A percentile compares a stretch with the other conserved stretches of the same genome.
Conservation (phyloP, 2,113 vertebrate genomes). For the Romanogobio albipinnatus region DNA sequence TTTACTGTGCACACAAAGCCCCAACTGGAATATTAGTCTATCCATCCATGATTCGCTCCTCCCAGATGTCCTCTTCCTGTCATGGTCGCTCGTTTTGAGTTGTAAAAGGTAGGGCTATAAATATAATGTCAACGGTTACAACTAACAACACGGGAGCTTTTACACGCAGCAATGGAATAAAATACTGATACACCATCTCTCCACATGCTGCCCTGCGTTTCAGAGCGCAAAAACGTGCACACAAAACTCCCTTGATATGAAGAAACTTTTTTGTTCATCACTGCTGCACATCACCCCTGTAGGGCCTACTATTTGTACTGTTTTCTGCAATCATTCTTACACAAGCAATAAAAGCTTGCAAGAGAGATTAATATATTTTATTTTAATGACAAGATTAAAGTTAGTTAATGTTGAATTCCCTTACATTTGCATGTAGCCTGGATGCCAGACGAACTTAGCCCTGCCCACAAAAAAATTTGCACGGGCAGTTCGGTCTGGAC, state of each 20-base stretch:
- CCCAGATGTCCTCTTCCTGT: slow-evolving; percentile 3
- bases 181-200: not conserved
- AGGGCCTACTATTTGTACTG: not conserved
- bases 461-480: too few species aligned
- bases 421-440: not conserved
- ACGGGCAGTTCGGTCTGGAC: too few species aligned
- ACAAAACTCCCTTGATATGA: not conserved
- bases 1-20: slow-evolving; percentile 41
- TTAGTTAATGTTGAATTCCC: not conserved
- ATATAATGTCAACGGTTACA: slow-evolving; percentile 31
- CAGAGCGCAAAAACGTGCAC: not conserved
- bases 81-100: not conserved
- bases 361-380: not conserved
- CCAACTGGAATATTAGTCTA: slow-evolving; percentile 31
- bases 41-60: slow-evolving; percentile 22
- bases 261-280: not conserved
- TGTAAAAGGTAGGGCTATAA: slow-evolving; percentile 21
- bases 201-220: not conserved
- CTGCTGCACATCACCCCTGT: not conserved
- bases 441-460: too few species aligned
- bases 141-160: slow-evolving; percentile 6
- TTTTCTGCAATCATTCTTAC: not conserved
- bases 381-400: not conserved
- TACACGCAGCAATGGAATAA: not conserved
- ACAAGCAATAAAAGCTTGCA: not conserved